Percentiles rank a stretch among this genome's conserved stretches.
Evolutionary conservation across 2,113 vertebrate species (phyloP).

Genomic region (Corythornis cristatus): DNA sequence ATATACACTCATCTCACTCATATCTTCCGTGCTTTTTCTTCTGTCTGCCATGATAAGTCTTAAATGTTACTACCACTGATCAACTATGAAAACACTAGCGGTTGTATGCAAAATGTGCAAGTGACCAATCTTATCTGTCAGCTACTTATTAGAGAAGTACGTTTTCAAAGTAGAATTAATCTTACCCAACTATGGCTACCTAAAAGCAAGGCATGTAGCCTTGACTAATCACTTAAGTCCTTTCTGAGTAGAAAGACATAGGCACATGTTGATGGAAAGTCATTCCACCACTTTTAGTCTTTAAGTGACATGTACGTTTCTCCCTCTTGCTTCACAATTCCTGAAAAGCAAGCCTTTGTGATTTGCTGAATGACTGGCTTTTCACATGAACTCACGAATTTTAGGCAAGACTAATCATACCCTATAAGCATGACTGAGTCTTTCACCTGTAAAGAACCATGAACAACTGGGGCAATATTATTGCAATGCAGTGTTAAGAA

Average conservation of each 20-base stretch:
- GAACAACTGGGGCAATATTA: not conserved
- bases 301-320: not conserved
- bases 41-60: too few relatives aligned
- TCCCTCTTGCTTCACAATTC: not conserved
- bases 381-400: not conserved
- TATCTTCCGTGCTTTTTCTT: too few relatives aligned
- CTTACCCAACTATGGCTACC: not conserved
- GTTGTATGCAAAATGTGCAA: too few relatives aligned
- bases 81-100: too few relatives aligned
- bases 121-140: not conserved
- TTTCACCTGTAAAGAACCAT: not conserved
- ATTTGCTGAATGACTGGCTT: not conserved
- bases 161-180: not conserved
- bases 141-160: not conserved
- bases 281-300: not conserved
- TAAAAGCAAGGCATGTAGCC: not conserved
- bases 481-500: not conserved
- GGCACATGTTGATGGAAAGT: not conserved
- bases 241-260: not conserved
- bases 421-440: not conserved
- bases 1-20: too few relatives aligned
- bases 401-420: not conserved
- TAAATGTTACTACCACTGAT: too few relatives aligned
- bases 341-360: not conserved
- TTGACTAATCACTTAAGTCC: not conserved